Conservation (phyloP, 2,888 invertebrate genomes). For the Ophion slaviceki region DNA sequence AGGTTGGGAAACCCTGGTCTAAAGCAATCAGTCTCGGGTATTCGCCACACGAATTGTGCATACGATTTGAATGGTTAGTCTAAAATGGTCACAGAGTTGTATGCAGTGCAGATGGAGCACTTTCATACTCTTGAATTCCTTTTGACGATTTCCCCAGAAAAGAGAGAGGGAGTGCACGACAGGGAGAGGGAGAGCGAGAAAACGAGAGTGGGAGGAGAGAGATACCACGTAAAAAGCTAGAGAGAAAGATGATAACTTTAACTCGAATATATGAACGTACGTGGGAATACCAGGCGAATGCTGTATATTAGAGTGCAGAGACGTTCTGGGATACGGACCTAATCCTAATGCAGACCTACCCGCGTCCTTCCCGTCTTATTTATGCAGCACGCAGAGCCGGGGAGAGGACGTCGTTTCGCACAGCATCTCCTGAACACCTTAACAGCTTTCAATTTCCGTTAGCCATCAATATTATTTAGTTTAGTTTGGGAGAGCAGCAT, state of each 20-base stretch:
- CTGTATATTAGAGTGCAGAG: conserved; percentile 29
- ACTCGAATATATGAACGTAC: conserved; percentile 9
- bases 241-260: neutral
- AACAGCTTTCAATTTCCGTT: conserved; percentile 84
- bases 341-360: conserved; percentile 78
- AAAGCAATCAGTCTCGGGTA: neutral
- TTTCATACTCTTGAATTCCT: conserved; percentile 6
- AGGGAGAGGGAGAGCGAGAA: neutral
- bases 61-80: neutral
- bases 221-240: neutral
- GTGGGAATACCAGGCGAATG: conserved; percentile 29
- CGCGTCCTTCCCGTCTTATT: conserved; percentile 75
- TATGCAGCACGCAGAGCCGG: conserved; percentile 75
- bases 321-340: conserved; percentile 75
- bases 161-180: no score
- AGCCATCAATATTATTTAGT: conserved; percentile 84
- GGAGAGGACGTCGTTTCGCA: conserved; percentile 74
- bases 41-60: neutral
- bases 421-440: conserved; percentile 80
- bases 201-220: neutral
- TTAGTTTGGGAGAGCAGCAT: conserved; percentile 78
- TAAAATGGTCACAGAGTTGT: neutral
- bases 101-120: neutral
- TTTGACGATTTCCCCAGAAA: conserved; percentile 25
- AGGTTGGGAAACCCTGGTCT: no score